Conservation (phyloP, 2,113 vertebrate species). For the Heteronetta atricapilla region DNA sequence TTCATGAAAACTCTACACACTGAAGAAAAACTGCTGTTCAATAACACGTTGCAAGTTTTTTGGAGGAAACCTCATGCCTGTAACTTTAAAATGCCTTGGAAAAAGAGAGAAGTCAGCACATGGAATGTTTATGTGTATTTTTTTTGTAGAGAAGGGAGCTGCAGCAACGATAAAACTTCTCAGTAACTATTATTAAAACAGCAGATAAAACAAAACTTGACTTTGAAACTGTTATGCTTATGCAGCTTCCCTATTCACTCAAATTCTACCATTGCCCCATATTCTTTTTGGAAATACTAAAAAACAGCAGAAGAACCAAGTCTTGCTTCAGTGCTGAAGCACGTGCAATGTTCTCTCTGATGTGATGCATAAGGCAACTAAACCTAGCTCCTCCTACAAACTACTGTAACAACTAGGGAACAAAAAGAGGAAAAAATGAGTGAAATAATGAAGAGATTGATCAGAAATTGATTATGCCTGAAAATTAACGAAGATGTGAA, state of each 20-base stretch:
- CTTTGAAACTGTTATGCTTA: neutral
- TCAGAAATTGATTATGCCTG: neutral
- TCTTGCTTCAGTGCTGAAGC: neutral
- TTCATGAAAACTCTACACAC: neutral
- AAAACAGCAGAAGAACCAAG: neutral
- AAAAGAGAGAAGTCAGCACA: neutral
- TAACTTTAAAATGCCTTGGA: neutral
- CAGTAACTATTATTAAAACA: neutral
- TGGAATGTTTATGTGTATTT: neutral
- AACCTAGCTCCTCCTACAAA: neutral
- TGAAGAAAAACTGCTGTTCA: neutral
- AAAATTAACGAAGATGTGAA: neutral
- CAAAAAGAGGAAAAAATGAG: neutral
- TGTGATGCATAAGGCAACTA: neutral
- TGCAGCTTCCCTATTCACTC: neutral
- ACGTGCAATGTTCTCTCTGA: neutral
- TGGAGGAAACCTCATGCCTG: neutral
- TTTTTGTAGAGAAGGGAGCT: neutral
- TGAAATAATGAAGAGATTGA: neutral
- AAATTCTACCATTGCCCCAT: neutral
- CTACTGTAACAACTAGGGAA: accelerated
- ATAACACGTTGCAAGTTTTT: neutral
- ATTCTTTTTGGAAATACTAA: neutral
- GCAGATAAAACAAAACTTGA: neutral
- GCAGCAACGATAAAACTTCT: neutral